These are phyloP conservation scores for Vidua macroura DNA, from an alignment of 2,113 vertebrate species.

Conservation along the genomic window DNA sequence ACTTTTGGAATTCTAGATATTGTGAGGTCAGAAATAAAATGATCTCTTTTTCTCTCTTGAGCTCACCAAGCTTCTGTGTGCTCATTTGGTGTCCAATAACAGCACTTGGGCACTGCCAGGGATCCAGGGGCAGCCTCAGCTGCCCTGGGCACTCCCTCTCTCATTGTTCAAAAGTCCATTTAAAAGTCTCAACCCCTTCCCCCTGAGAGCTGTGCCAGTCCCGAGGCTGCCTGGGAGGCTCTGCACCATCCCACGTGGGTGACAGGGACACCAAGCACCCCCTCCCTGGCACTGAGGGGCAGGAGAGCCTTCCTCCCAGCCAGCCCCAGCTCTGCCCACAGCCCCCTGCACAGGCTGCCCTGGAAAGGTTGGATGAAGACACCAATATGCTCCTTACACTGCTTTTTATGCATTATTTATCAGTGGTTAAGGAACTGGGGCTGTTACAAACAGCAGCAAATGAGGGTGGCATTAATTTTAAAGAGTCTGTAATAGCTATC, in stretches of 20 bases:
- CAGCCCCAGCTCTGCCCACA: not conserved
- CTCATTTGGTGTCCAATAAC: too few relatives aligned
- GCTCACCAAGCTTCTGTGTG: too few relatives aligned
- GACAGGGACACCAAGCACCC: not conserved
- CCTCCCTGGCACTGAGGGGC: fast-evolving
- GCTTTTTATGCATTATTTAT: not conserved
- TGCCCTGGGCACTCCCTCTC: not conserved
- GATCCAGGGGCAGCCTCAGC: not conserved
- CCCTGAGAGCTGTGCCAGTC: fast-evolving
- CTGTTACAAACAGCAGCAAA: not conserved
- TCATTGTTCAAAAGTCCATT: fast-evolving
- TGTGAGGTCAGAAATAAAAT: too few relatives aligned
- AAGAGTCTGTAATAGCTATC: not conserved
- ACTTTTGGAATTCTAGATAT: too few relatives aligned
- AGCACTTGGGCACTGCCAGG: not conserved
- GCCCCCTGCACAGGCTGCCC: not conserved
- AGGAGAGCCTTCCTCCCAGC: not conserved
- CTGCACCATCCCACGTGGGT: fast-evolving
- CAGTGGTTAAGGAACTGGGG: not conserved
- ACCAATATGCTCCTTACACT: fast-evolving
- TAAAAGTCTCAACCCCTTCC: not conserved
- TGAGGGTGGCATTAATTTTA: not conserved
- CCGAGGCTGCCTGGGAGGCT: not conserved
- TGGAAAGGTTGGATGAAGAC: not conserved
- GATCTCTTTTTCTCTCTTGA: too few relatives aligned